Evolutionary conservation across 2,888 invertebrate species (phyloP), one percentile per base, ranked within the genome.

Genomic region (Ernsta delagoae): DNA sequence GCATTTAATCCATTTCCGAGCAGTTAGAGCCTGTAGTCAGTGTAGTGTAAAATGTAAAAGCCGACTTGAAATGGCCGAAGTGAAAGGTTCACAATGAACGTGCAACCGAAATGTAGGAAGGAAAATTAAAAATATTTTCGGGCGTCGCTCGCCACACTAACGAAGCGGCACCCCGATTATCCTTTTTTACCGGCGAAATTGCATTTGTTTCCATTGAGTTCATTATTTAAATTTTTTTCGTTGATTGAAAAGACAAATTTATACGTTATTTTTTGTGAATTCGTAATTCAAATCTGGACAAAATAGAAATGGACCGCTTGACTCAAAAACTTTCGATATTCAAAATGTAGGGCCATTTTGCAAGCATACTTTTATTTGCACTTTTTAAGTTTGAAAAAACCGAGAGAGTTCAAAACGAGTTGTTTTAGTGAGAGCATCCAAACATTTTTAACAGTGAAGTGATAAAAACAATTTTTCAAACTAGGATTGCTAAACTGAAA

Each of bases 71-170:
- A 68, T 61, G 62, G 43, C 59, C 64, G 65, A 62, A 68, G 57
- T 68, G 65, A 65, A 77, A 78, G 78, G 78, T 80, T 79, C 81
- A 83, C 83, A 87, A 85, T 83, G 79, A 77, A 71, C 72, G 68
- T 34, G 74, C 71, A 73, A 77, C 79, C 77, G 74, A 83, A 86
- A 80, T 78, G 80, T 77, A 80, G 88, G 84, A 85, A 84, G 87
- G 86, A 87, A 88, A 88, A 87, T 88, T 87, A 87, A 88, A 86
- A 87, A 84, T 78, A 81, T 80, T 83, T 83, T 83, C 78, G 75
- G 78, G 72, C 73, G 77, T 71, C 73, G 73, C 70, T 71, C 66
- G 69, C 53, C 74, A 61, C 70, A 74, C 76, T 78, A 77, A 78
- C 74, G 76, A 78, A 72, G 70, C 64, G 45, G 48, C 16, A 56